Conservation (phyloP, 30 jellyfish, hydroid and myxozoan genomes). For the Pseudorhiza aurosa region DNA sequence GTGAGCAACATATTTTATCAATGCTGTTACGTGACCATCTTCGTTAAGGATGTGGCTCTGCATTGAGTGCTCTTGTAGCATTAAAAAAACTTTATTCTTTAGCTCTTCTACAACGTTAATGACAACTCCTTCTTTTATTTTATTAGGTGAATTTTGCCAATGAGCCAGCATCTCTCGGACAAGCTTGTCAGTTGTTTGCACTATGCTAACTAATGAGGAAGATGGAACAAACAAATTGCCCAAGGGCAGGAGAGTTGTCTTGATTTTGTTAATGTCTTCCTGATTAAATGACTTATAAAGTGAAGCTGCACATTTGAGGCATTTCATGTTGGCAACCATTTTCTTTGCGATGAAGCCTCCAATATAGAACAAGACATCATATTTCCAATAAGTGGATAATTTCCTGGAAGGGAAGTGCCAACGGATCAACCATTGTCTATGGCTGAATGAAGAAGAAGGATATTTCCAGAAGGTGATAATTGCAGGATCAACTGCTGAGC, state of each 20-base stretch:
- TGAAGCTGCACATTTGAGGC: constrained; percentile 42
- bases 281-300: not conserved
- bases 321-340: constrained; percentile 19
- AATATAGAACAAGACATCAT: constrained; percentile 20
- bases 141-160: constrained; percentile 11
- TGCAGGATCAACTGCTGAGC: too few relatives aligned
- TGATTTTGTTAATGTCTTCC: not conserved
- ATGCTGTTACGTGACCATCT: not conserved
- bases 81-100: not conserved
- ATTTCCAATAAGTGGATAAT: constrained; percentile 4
- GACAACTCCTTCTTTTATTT: constrained; percentile 3
- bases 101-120: constrained; percentile 5
- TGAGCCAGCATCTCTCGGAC: constrained; percentile 5
- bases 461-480: not conserved
- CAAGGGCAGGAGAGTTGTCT: constrained; percentile 24
- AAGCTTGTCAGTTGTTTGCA: constrained; percentile 14
- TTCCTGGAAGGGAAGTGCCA: too few relatives aligned
- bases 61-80: constrained; percentile 15
- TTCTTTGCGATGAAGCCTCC: constrained; percentile 40
- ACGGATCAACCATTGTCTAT: too few relatives aligned
- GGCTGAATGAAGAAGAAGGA: too few relatives aligned
- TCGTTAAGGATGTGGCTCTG: constrained; percentile 3
- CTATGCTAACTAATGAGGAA: constrained; percentile 20
- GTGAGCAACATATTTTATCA: not conserved
- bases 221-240: constrained; percentile 39